Evolutionary conservation across 2,113 vertebrate genomes (phyloP).

Genomic region (Tamias sibiricus): DNA sequence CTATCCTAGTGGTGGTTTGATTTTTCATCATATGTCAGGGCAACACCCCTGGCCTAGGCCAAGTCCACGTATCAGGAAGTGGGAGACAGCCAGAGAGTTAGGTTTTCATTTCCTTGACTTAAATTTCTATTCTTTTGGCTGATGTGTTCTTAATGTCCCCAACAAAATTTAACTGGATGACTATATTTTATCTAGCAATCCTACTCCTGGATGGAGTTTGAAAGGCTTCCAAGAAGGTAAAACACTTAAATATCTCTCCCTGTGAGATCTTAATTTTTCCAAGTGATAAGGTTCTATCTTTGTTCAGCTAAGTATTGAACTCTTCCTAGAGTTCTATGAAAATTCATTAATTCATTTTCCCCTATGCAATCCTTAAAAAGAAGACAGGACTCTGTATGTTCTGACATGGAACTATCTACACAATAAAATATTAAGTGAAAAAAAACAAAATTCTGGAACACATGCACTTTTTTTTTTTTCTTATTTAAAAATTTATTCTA

Average conservation of each 20-base stretch:
- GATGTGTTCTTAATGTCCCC: too few species aligned
- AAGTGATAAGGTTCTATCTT: neutral
- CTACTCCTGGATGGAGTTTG: neutral
- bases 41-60: too few species aligned
- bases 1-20: too few species aligned
- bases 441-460: neutral
- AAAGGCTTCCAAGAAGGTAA: slow-evolving; percentile 37
- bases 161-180: neutral
- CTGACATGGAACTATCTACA: neutral
- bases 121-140: too few species aligned
- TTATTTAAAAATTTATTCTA: too few species aligned
- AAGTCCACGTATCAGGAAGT: too few species aligned
- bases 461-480: too few species aligned
- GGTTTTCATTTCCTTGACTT: too few species aligned
- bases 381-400: neutral
- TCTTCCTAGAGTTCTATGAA: slow-evolving; percentile 23
- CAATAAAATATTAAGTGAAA: slow-evolving; percentile 32
- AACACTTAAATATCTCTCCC: slow-evolving; percentile 1
- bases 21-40: too few species aligned
- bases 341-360: slow-evolving; percentile 4
- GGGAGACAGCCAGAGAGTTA: too few species aligned
- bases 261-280: slow-evolving; percentile 12
- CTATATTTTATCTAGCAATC: slow-evolving; percentile 24
- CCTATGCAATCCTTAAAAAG: neutral
- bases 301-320: neutral